Percentiles rank a stretch among this genome's conserved stretches.
Evolutionary conservation across 1,140 invertebrate species (phyloP).

Genomic region (Pogonognathellus flavescens): DNA sequence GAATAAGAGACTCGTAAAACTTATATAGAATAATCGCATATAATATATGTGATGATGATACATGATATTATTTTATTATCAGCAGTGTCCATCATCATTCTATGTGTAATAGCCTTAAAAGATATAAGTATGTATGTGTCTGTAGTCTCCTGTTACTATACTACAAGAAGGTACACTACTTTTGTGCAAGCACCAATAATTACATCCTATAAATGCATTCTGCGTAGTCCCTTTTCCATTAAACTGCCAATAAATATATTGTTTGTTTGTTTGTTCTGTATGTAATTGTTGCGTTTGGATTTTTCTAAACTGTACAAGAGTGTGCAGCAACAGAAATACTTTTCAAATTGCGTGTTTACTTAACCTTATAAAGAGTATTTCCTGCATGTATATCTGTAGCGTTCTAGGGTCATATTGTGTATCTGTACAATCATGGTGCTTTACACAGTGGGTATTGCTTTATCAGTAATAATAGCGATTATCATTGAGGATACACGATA

Average conservation of each 20-base stretch:
- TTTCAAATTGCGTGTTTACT: conserved; percentile 29
- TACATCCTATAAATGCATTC: neutral
- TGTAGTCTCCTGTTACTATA: too few species aligned
- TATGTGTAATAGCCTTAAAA: neutral
- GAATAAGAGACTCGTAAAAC: conserved; percentile 43
- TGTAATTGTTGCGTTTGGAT: neutral
- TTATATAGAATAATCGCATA: conserved; percentile 50
- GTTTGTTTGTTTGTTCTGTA: neutral
- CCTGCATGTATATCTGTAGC: conserved; percentile 1
- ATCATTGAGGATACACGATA: too few species aligned
- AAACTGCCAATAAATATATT: neutral
- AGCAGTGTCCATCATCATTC: conserved; percentile 31
- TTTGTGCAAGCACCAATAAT: neutral
- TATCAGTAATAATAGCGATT: too few species aligned
- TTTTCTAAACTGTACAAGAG: neutral
- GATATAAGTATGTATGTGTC: neutral
- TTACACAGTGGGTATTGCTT: too few species aligned
- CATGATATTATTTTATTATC: conserved; percentile 55
- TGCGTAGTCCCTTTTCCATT: neutral
- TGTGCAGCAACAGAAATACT: neutral
- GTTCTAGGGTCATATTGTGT: neutral
- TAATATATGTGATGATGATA: conserved; percentile 28
- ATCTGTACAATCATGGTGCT: too few species aligned
- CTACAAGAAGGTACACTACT: too few species aligned
- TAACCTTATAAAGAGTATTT: conserved; percentile 19